These are phyloP conservation scores for Seira ritae DNA, from an alignment of 2,888 invertebrate genomes.

Conservation along the genomic window DNA sequence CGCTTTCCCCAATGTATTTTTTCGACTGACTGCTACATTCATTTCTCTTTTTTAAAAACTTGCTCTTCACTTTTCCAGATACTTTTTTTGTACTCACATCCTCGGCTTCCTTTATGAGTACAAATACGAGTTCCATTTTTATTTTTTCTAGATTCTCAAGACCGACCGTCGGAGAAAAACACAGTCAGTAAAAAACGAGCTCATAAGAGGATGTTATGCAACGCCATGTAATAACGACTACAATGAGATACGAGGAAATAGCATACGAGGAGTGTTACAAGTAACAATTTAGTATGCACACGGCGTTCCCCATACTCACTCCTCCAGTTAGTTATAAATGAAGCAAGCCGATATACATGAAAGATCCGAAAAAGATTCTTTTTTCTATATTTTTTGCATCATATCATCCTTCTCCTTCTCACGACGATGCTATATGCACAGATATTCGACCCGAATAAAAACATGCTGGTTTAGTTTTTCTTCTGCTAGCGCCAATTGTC, in stretches of 20 bases:
- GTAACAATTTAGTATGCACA: slow-evolving; percentile 49
- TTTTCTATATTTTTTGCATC: not conserved
- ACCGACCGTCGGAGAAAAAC: not conserved
- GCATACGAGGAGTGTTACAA: not conserved
- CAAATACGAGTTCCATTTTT: not conserved
- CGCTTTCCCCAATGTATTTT: slow-evolving; percentile 20
- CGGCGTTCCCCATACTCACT: slow-evolving; percentile 47
- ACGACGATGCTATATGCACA: not conserved
- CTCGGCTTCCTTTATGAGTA: not conserved
- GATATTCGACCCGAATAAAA: not conserved
- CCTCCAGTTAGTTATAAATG: slow-evolving; percentile 46
- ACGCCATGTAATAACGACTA: slow-evolving; percentile 4
- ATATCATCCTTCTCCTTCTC: no score
- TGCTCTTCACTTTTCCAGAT: not conserved
- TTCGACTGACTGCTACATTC: not conserved
- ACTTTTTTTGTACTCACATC: not conserved
- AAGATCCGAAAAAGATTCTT: not conserved
- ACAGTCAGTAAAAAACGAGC: slow-evolving; percentile 2
- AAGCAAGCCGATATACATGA: slow-evolving; percentile 32
- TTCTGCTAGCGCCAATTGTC: no score
- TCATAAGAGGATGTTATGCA: slow-evolving; percentile 6
- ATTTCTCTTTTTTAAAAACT: not conserved
- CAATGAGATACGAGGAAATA: not conserved
- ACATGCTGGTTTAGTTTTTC: no score
- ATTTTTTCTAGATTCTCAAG: not conserved